phyloP scores from a whole-genome alignment of 92 coral and sea anemone genomes.

The Phenganax subtilis region DNA sequence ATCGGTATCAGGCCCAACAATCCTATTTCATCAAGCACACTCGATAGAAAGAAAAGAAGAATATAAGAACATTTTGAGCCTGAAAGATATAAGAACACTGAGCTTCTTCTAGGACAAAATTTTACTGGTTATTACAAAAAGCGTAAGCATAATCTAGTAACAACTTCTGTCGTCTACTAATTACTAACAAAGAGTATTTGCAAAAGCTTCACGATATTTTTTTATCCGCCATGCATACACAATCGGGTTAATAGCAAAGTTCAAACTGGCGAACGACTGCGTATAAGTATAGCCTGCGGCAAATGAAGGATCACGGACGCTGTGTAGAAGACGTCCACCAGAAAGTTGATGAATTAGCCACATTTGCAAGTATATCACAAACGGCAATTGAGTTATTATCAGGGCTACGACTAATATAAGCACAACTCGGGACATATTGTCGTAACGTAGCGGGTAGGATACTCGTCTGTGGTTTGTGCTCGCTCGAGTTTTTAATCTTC shows the following conservation, averaged over 20 bases:
- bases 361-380: slow-evolving; percentile 17
- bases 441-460: not conserved
- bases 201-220: slow-evolving; percentile 34
- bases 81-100: too few species aligned
- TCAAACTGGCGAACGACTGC: slow-evolving; percentile 28
- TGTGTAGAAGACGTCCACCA: slow-evolving; percentile 1
- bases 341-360: not conserved
- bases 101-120: too few species aligned
- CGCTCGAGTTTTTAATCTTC: not conserved
- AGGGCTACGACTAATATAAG: slow-evolving; percentile 16
- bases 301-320: not conserved
- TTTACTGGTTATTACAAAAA: too few species aligned
- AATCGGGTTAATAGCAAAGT: slow-evolving; percentile 30
- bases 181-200: slow-evolving; percentile 13
- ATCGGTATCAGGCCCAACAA: too few species aligned
- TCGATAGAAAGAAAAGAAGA: too few species aligned
- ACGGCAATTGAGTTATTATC: slow-evolving; percentile 29
- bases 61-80: too few species aligned
- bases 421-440: slow-evolving; percentile 35
- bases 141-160: too few species aligned
- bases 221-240: slow-evolving; percentile 37
- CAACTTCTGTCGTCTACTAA: too few species aligned
- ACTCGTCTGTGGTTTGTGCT: slow-evolving; percentile 10
- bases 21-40: too few species aligned
- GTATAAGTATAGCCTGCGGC: not conserved